Percentiles rank a stretch among this genome's conserved stretches.
Evolutionary conservation across 2,797 vertebrate species (phyloP).

Genomic region (Malacoraja senta): DNA sequence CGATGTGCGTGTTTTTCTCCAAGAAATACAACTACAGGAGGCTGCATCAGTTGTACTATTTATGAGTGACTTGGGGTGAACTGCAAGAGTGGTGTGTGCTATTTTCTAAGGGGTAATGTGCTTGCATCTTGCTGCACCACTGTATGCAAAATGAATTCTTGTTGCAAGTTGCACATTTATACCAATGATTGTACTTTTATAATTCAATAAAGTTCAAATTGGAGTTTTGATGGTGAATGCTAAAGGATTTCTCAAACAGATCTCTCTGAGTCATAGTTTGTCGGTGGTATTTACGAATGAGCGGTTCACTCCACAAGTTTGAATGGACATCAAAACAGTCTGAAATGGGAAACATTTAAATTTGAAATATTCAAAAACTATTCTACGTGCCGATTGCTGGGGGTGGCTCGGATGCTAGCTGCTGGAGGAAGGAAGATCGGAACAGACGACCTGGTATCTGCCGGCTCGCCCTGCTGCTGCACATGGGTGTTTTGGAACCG

Average conservation of each 20-base stretch:
- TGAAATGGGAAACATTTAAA: too few species aligned
- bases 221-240: conserved; percentile 5
- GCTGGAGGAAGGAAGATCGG: too few species aligned
- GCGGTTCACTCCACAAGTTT: not conserved
- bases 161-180: conserved; percentile 75
- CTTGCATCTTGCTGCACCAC: conserved; percentile 60
- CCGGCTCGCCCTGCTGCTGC: too few species aligned
- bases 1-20: conserved; percentile 48
- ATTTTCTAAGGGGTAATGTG: conserved; percentile 49
- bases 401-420: too few species aligned
- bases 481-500: too few species aligned
- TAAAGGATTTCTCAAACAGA: not conserved
- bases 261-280: not conserved
- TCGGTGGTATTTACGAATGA: not conserved
- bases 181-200: conserved; percentile 75
- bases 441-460: too few species aligned
- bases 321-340: not conserved
- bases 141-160: conserved; percentile 64
- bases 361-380: too few species aligned
- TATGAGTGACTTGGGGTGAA: conserved; percentile 48
- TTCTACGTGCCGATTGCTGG: too few species aligned
- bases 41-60: conserved; percentile 46
- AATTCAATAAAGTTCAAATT: conserved; percentile 59
- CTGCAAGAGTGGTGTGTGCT: conserved; percentile 31
- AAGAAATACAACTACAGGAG: conserved; percentile 22